Percentiles rank a stretch among this genome's conserved stretches.
These are phyloP conservation scores for Platycheirus rosarum DNA, from an alignment of 2,888 invertebrate species.

Conservation along the genomic window DNA sequence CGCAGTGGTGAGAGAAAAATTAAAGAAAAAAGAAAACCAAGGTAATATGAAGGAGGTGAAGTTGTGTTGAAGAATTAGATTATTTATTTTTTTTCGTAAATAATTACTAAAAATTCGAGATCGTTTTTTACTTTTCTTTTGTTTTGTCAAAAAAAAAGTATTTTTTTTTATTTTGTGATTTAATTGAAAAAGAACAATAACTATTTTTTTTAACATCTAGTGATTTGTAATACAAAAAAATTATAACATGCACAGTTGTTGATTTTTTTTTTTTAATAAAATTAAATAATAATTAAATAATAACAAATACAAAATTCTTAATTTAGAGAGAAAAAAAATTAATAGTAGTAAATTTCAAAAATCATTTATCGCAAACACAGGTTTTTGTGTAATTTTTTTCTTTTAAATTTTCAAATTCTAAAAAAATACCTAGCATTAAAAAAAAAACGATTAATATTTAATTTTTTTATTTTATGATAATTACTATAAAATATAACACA, in stretches of 20 bases:
- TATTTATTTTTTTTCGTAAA: slow-evolving; percentile 56
- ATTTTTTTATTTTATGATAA: slow-evolving; percentile 76
- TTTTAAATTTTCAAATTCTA: slow-evolving; percentile 57
- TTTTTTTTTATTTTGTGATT: slow-evolving; percentile 66
- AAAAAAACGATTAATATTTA: slow-evolving; percentile 64
- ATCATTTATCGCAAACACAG: slow-evolving; percentile 64
- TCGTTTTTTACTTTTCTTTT: slow-evolving; percentile 69
- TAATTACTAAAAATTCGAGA: slow-evolving; percentile 75
- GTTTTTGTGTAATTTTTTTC: slow-evolving; percentile 51
- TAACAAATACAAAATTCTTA: slow-evolving; percentile 69
- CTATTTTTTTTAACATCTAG: slow-evolving; percentile 67
- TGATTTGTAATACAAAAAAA: slow-evolving; percentile 64
- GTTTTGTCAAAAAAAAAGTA: slow-evolving; percentile 44
- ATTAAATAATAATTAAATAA: slow-evolving; percentile 65
- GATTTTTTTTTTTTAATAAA: slow-evolving; percentile 61
- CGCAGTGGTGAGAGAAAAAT: slow-evolving; percentile 23
- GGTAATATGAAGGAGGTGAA: slow-evolving; percentile 35
- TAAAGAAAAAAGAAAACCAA: slow-evolving; percentile 35
- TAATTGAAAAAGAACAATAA: slow-evolving; percentile 65
- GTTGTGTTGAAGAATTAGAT: slow-evolving; percentile 38
- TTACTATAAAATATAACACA: slow-evolving; percentile 81
- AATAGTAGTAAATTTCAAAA: slow-evolving; percentile 52
- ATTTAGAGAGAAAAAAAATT: slow-evolving; percentile 43
- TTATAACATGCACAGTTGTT: slow-evolving; percentile 66
- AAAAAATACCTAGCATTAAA: slow-evolving; percentile 67